phyloP scores from a whole-genome alignment of 2,888 invertebrate genomes.

The Andrena bicolor region DNA sequence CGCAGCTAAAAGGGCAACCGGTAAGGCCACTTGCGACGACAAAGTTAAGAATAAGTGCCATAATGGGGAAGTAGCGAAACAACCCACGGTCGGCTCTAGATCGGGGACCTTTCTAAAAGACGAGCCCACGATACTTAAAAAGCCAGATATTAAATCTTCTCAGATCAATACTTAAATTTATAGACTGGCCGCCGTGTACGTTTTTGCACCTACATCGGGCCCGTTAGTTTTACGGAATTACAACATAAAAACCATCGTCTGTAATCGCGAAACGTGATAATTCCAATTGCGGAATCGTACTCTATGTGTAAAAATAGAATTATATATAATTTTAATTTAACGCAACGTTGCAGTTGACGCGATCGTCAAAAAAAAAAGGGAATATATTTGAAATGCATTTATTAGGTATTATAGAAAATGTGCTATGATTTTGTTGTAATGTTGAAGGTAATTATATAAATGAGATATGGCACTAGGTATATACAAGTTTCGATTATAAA shows the following conservation, averaged over 20 bases:
- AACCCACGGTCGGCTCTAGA: constrained; percentile 86
- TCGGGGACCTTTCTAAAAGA: constrained; percentile 92
- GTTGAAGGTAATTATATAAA: constrained; percentile 48
- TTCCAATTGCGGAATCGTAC: constrained; percentile 71
- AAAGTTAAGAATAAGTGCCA: constrained; percentile 79
- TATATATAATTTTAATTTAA: constrained; percentile 66
- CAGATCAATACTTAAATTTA: constrained; percentile 79
- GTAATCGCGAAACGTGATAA: constrained; percentile 74
- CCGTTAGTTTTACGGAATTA: constrained; percentile 44
- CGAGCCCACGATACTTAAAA: constrained; percentile 89
- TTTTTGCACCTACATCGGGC: constrained; percentile 41
- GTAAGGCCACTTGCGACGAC: constrained; percentile 70
- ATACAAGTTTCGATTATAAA: constrained; percentile 34
- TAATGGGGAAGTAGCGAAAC: constrained; percentile 79
- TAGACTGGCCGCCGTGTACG: constrained; percentile 45
- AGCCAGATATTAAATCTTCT: constrained; percentile 82
- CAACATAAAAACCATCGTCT: constrained; percentile 45
- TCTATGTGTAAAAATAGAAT: constrained; percentile 58
- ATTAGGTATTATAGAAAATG: constrained; percentile 67
- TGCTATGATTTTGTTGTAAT: constrained; percentile 68
- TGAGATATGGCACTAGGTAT: constrained; percentile 51
- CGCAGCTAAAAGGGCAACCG: constrained; percentile 65
- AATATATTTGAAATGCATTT: constrained; percentile 71
- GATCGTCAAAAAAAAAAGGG: constrained; percentile 39
- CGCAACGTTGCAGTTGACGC: constrained; percentile 54